A percentile compares a stretch with the other conserved stretches of the same genome.
Evolutionary conservation across 2,888 invertebrate species (phyloP).

Genomic region (Sarcophaga subvicina): DNA sequence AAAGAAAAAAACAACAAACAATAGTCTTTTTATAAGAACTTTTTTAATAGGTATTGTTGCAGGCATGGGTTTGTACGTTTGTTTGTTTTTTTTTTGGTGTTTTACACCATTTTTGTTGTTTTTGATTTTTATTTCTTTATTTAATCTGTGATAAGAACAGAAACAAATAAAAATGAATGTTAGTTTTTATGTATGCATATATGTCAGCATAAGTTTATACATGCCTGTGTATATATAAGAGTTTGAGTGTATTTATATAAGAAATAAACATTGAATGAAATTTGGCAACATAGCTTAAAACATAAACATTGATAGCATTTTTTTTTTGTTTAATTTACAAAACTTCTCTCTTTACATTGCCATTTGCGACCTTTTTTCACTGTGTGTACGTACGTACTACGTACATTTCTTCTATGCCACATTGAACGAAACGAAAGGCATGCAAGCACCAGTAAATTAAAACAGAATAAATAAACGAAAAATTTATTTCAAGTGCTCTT

Average conservation of each 20-base stretch:
- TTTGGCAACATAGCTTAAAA: constrained; percentile 54
- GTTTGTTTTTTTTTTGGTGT: neutral
- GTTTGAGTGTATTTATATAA: neutral
- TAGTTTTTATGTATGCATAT: neutral
- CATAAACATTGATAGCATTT: constrained; percentile 39
- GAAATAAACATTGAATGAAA: constrained; percentile 29
- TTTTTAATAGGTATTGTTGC: neutral
- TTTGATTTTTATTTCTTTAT: constrained; percentile 7
- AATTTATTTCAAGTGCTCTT: neutral
- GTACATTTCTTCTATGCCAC: too few relatives aligned
- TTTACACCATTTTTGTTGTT: constrained; percentile 57
- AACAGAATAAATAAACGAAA: neutral
- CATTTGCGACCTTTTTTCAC: constrained; percentile 60
- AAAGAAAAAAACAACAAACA: constrained; percentile 25
- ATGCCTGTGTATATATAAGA: neutral
- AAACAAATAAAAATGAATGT: neutral
- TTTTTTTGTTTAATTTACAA: constrained; percentile 22
- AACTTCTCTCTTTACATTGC: constrained; percentile 50
- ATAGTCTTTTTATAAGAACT: neutral
- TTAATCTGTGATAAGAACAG: neutral
- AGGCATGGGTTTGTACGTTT: neutral
- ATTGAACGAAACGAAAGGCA: constrained; percentile 29
- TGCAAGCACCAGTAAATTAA: neutral
- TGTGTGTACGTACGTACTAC: neutral
- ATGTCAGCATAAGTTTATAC: neutral